A percentile compares a stretch with the other conserved stretches of the same genome.
Conservation (phyloP, 2,888 invertebrate genomes). For the Platycheirus rosarum region DNA sequence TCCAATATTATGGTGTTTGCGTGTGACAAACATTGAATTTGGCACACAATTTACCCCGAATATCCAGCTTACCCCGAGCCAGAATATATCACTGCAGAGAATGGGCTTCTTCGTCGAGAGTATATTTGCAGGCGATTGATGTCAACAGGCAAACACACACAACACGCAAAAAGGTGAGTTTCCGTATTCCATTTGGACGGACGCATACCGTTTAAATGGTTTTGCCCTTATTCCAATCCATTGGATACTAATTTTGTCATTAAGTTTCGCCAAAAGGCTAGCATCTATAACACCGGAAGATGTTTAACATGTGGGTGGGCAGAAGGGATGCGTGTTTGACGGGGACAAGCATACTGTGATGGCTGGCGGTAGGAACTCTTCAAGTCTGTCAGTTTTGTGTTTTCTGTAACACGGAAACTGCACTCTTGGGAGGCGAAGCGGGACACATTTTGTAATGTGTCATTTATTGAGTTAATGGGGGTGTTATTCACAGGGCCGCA, state of each 20-base stretch:
- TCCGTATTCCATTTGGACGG: conserved; percentile 35
- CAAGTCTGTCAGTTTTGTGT: conserved; percentile 40
- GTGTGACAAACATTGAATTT: conserved; percentile 63
- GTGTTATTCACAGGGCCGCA: conserved; percentile 12
- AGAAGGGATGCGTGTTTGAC: background rate
- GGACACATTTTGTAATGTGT: conserved; percentile 60
- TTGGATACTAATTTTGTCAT: conserved; percentile 71
- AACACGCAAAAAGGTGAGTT: conserved; percentile 43
- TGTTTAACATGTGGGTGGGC: no score
- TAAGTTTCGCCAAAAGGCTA: conserved; percentile 50
- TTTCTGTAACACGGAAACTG: conserved; percentile 43
- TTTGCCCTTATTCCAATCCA: conserved; percentile 64
- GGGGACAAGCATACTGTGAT: background rate
- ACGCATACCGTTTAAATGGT: conserved; percentile 37
- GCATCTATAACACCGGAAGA: no score
- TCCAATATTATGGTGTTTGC: conserved; percentile 59
- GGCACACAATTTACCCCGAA: conserved; percentile 27
- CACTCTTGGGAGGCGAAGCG: conserved; percentile 58
- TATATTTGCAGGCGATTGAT: conserved; percentile 35
- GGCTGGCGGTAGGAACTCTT: background rate
- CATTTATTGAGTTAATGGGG: conserved; percentile 31
- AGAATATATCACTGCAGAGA: background rate
- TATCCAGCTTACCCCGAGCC: background rate
- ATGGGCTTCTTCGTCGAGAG: conserved; percentile 4
- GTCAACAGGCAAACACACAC: conserved; percentile 29